These are phyloP conservation scores for Myotis pilosus DNA, from an alignment of 2,797 vertebrate species.

Conservation along the genomic window DNA sequence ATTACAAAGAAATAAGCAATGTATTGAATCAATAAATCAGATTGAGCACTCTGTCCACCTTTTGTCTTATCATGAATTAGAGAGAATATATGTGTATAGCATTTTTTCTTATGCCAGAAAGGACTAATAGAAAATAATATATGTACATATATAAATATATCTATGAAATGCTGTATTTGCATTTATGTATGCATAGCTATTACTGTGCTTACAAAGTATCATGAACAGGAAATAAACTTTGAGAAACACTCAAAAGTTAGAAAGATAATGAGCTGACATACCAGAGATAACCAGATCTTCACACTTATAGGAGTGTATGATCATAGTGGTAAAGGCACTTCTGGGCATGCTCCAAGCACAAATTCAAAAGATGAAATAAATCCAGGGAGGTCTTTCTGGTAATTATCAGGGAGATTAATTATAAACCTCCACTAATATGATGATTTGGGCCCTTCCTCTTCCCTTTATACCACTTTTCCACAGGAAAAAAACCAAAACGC, in stretches of 20 bases:
- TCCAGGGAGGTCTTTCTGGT: not conserved
- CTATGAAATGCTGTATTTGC: not conserved
- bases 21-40: not conserved
- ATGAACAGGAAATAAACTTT: not conserved
- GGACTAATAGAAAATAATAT: not conserved
- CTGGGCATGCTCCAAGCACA: not conserved
- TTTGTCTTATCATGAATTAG: not conserved
- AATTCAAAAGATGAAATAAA: not conserved
- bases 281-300: not conserved
- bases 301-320: not conserved
- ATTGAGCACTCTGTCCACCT: not conserved
- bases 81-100: not conserved
- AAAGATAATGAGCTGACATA: not conserved
- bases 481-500: not conserved
- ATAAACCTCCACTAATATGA: not conserved
- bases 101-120: not conserved
- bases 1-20: not conserved
- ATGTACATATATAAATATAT: not conserved
- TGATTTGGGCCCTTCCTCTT: not conserved
- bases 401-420: not conserved
- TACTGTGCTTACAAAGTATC: not conserved
- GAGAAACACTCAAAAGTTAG: not conserved
- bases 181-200: not conserved
- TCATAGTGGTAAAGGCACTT: not conserved
- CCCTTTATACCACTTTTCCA: not conserved